Evolutionary conservation across 2,888 invertebrate species (phyloP).

Genomic region (Syrphus vitripennis): DNA sequence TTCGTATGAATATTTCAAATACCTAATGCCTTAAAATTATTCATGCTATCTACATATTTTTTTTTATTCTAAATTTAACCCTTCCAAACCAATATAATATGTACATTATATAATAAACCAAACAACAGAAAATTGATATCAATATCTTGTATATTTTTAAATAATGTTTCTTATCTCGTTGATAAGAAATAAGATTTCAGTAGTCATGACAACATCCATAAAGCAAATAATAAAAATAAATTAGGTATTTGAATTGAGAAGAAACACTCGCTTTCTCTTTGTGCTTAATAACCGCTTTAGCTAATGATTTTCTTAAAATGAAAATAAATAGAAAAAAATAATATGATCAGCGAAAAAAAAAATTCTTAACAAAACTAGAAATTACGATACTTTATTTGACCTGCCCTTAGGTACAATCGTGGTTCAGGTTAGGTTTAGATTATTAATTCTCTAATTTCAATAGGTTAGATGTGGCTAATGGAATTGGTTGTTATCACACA

Average conservation of each 20-base stretch:
- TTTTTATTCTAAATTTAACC: background rate
- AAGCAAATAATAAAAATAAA: background rate
- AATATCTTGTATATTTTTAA: background rate
- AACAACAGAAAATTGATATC: background rate
- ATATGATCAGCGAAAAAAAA: background rate
- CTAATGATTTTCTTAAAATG: background rate
- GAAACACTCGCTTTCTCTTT: slow-evolving; percentile 17
- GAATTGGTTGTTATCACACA: too few species aligned
- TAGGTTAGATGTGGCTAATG: too few species aligned
- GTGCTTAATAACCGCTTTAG: background rate
- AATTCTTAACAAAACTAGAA: background rate
- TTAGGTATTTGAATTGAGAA: background rate
- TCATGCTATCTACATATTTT: background rate
- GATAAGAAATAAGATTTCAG: background rate
- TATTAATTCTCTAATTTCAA: too few species aligned
- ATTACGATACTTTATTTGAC: too few species aligned
- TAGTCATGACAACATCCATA: background rate
- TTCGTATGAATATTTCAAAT: background rate
- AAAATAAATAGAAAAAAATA: background rate
- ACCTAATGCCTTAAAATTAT: background rate
- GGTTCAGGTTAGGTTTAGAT: too few species aligned
- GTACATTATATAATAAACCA: background rate
- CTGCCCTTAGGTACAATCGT: too few species aligned
- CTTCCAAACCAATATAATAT: background rate
- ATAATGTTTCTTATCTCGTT: background rate